Evolutionary conservation across 1,140 invertebrate species (phyloP).

Genomic region (Steinernema feltiae): DNA sequence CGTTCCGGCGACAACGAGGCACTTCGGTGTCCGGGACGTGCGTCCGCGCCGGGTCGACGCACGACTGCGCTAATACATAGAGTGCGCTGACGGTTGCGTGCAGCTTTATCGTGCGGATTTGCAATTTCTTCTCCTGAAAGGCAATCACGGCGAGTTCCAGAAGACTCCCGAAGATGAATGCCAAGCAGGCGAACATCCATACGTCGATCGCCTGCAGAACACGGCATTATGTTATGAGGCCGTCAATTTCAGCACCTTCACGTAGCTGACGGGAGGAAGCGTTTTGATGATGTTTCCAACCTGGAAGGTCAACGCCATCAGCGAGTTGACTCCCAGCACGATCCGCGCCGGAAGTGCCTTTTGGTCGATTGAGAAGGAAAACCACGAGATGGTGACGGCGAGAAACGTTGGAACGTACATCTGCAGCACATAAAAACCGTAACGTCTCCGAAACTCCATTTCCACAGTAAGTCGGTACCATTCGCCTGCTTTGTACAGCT

Average conservation of each 20-base stretch:
- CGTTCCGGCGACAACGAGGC: background rate
- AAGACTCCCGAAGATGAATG: constrained; percentile 55
- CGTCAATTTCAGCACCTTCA: too few species aligned
- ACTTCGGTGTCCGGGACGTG: background rate
- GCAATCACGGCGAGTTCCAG: constrained; percentile 56
- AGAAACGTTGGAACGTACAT: constrained; percentile 54
- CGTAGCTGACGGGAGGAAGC: constrained; percentile 56
- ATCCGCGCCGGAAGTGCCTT: constrained; percentile 55
- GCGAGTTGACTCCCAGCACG: constrained; percentile 55
- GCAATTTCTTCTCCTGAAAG: constrained; percentile 33
- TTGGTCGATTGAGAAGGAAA: constrained; percentile 55
- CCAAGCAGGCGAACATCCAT: constrained; percentile 57
- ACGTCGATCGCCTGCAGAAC: constrained; percentile 51
- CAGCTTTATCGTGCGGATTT: constrained; percentile 18
- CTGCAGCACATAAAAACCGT: constrained; percentile 55
- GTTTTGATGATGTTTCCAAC: constrained; percentile 55
- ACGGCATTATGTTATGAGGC: too few species aligned
- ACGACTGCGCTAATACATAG: background rate
- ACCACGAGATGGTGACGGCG: constrained; percentile 54
- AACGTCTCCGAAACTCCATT: constrained; percentile 46
- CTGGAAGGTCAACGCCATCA: constrained; percentile 56
- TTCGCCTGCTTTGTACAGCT: constrained; percentile 56
- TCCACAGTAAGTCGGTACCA: constrained; percentile 57
- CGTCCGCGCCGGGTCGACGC: background rate
- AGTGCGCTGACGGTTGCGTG: constrained; percentile 27